These are phyloP conservation scores for Nipponia nippon DNA, from an alignment of 2,113 vertebrate species.

Conservation along the genomic window DNA sequence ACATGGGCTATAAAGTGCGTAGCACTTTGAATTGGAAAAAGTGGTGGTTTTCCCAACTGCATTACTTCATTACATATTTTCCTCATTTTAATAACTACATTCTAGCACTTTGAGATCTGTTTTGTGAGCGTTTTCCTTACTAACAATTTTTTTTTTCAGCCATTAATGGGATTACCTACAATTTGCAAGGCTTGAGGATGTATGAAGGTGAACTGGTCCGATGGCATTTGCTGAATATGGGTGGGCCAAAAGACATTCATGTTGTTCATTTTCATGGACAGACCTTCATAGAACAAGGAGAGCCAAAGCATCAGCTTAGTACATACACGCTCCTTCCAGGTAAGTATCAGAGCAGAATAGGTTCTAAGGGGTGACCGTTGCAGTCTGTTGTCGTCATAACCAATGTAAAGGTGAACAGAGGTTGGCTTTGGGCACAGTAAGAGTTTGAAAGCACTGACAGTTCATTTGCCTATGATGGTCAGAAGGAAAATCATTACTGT, in stretches of 20 bases:
- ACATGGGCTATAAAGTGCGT: not conserved
- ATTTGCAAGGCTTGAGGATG: constrained; percentile 89
- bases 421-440: not conserved
- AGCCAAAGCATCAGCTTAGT: constrained; percentile 77
- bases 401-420: not conserved
- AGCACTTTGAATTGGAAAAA: not conserved
- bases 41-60: rapidly evolving
- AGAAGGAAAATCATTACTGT: not conserved
- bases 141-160: constrained; percentile 67
- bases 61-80: not conserved
- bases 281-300: constrained; percentile 83
- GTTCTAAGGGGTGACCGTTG: not conserved
- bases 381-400: not conserved
- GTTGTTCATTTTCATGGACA: constrained; percentile 93
- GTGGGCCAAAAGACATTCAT: constrained; percentile 84
- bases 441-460: not conserved
- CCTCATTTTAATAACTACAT: not conserved
- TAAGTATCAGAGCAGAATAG: constrained; percentile 27
- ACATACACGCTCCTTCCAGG: constrained; percentile 89
- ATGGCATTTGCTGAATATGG: constrained; percentile 92
- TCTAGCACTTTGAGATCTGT: not conserved
- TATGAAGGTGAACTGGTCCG: constrained; percentile 82
- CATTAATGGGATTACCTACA: constrained; percentile 89
- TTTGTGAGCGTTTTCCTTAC: not conserved
- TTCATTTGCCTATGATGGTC: not conserved